These are phyloP conservation scores for Minunthozetes semirufus DNA, from an alignment of 2,888 invertebrate species.

Conservation along the genomic window DNA sequence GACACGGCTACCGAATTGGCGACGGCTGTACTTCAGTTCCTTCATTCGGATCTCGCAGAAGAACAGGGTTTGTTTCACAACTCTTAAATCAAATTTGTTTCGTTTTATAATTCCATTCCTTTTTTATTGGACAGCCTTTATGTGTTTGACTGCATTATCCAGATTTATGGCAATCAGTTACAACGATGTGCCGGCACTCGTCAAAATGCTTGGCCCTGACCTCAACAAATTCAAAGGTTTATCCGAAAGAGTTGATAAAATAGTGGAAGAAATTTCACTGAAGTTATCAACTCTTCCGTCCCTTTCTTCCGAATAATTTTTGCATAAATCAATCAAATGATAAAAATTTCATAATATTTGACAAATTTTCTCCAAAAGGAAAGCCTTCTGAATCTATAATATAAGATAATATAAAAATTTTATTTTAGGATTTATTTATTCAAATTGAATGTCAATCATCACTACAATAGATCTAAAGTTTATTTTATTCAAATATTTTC, in stretches of 20 bases:
- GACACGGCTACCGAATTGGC: constrained; percentile 84
- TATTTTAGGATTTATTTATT: no score
- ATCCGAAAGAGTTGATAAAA: constrained; percentile 70
- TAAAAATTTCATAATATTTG: no score
- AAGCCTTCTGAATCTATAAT: no score
- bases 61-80: constrained; percentile 54
- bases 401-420: no score
- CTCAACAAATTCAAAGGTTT: constrained; percentile 72
- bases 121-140: constrained; percentile 54
- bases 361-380: no score
- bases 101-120: neutral
- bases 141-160: constrained; percentile 69
- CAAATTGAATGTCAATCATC: no score
- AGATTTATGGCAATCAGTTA: constrained; percentile 66
- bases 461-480: no score
- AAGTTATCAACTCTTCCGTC: constrained; percentile 40
- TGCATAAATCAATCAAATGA: neutral
- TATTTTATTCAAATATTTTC: no score
- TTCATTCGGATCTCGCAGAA: constrained; percentile 66
- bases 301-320: constrained; percentile 11
- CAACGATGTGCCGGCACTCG: constrained; percentile 73
- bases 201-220: constrained; percentile 83
- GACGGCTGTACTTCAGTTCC: constrained; percentile 82
- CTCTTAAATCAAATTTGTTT: neutral
- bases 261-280: constrained; percentile 62